Evolutionary conservation across 1,140 invertebrate genomes (phyloP).

Genomic region (Procambarus virginalis): DNA sequence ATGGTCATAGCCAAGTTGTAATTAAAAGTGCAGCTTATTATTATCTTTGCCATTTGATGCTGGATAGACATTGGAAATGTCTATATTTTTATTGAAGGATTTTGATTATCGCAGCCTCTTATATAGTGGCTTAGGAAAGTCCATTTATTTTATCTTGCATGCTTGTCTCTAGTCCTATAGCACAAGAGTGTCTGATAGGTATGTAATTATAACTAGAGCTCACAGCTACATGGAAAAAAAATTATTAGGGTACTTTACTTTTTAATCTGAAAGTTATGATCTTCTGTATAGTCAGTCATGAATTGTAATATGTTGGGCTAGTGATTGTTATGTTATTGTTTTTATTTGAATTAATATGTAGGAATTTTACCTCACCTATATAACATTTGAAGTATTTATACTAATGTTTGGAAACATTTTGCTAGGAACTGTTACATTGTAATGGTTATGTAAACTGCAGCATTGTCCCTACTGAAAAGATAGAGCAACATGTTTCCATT

Average conservation of each 20-base stretch:
- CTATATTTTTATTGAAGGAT: neutral
- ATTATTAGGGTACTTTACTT: neutral
- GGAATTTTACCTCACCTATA: neutral
- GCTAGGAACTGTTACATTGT: neutral
- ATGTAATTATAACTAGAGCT: neutral
- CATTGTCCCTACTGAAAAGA: neutral
- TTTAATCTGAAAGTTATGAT: neutral
- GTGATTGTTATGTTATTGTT: neutral
- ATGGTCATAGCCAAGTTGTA: too few species aligned
- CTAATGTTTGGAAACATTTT: neutral
- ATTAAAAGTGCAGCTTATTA: too few species aligned
- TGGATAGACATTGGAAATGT: neutral
- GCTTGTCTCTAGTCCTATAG: neutral
- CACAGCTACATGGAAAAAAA: neutral
- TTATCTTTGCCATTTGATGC: too few species aligned
- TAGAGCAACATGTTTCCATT: neutral
- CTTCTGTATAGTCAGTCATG: neutral
- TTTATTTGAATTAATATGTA: neutral
- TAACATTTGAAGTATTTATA: neutral
- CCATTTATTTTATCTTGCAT: neutral
- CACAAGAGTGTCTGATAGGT: neutral
- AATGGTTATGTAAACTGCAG: neutral
- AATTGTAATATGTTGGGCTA: neutral
- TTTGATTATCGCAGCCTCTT: too few species aligned
- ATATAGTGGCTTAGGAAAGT: neutral